Evolutionary conservation across 2,797 vertebrate genomes (phyloP), one percentile per base, ranked within the genome.

Genomic region (Notamacropus eugenii): DNA sequence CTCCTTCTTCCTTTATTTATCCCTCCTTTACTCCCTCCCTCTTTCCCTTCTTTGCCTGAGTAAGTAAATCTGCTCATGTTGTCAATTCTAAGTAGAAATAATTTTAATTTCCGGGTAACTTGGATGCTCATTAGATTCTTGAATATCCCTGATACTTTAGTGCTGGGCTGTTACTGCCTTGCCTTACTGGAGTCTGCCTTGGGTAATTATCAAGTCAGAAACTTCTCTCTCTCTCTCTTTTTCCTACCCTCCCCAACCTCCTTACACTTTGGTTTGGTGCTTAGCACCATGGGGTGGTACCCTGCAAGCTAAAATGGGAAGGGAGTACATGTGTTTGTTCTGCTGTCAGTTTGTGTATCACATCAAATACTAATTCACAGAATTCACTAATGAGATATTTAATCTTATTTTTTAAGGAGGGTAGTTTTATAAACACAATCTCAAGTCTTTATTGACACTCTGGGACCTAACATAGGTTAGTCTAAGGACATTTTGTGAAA

Each of bases 281-380:
- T 12, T 58, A 90, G 82, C 0, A 91, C 5, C 92, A n/a, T 54
- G 74, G 74, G 40, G 74, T 87, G 94, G 62, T 19, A 56, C n/a
- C 50, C 1, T 0, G 10, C 1, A n/a, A 3, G 5, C 55, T 74
- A 27, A 93, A 27, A 9, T 11, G 54, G 46, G 92, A 90, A 96
- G 92, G 54, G 24, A 82, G 87, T 28, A 55, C 52, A 90, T 87
- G 13, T 55, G 3, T 62, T 91, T 0, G 0, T 0, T 55, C 97
- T 96, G 57, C 95, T 90, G 58, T 62, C 90, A 0, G 29, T 2
- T n/a, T 55, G 95, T 55, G 50, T 62, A 92, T 97, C 96, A 95
- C 93, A 92, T 97, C 22, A 12, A 54, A 6, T 11, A 55, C n/a
- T 14, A 2, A 34, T 92, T 56, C 91, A 52, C 91, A 82, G 24